Percentiles rank a stretch among this genome's conserved stretches.
These are phyloP conservation scores for Leptinotarsa peninsularis DNA, from an alignment of 2,888 invertebrate genomes.

Conservation along the genomic window DNA sequence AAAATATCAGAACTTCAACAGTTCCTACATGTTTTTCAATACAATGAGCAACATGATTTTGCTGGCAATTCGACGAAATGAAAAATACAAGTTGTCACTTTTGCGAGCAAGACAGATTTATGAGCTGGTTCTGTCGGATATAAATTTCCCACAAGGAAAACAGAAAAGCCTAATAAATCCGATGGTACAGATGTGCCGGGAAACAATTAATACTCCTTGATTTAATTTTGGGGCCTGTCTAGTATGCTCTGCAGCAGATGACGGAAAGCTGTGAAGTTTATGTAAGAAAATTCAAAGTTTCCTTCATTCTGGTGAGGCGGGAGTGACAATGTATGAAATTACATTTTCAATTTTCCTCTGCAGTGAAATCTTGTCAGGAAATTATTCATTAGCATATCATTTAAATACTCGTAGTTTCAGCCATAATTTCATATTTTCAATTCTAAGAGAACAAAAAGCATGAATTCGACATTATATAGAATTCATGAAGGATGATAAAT, in stretches of 20 bases:
- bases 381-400: too few relatives aligned
- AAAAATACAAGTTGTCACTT: constrained; percentile 12
- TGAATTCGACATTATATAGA: too few relatives aligned
- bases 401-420: too few relatives aligned
- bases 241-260: constrained; percentile 16
- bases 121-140: constrained; percentile 23
- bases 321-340: background rate
- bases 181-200: constrained; percentile 36
- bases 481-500: too few relatives aligned
- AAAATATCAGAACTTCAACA: background rate
- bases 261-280: constrained; percentile 20
- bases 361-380: too few relatives aligned
- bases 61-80: background rate
- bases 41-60: background rate
- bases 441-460: too few relatives aligned
- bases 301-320: background rate
- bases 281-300: background rate
- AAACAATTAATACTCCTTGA: constrained; percentile 42
- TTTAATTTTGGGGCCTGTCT: constrained; percentile 32
- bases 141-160: constrained; percentile 25
- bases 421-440: too few relatives aligned
- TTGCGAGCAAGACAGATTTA: constrained; percentile 25
- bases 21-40: background rate
- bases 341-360: too few relatives aligned
- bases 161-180: constrained; percentile 27